A percentile compares a stretch with the other conserved stretches of the same genome.
These are phyloP conservation scores for Columba guinea DNA, from an alignment of 2,797 vertebrate species.

Conservation along the genomic window DNA sequence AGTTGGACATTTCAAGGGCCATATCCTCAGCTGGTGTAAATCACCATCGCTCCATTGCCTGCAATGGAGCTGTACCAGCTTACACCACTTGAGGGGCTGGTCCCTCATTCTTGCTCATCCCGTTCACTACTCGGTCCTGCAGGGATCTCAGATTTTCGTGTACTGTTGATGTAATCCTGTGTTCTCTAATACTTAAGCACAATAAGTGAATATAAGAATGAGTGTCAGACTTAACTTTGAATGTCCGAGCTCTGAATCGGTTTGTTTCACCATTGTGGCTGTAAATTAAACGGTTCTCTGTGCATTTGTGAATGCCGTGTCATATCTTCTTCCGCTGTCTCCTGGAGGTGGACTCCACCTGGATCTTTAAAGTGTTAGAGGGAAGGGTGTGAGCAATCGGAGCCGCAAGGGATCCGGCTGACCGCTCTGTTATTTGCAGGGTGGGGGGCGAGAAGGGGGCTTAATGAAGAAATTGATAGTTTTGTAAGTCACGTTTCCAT, in stretches of 20 bases:
- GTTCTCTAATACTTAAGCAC: constrained; percentile 71
- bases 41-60: constrained; percentile 4
- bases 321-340: constrained; percentile 62
- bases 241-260: constrained; percentile 69
- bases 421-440: neutral
- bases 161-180: constrained; percentile 58
- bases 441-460: neutral
- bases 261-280: constrained; percentile 73
- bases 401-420: neutral
- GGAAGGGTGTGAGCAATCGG: neutral
- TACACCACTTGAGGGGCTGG: constrained; percentile 71
- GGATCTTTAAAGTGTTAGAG: neutral
- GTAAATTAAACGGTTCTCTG: constrained; percentile 75
- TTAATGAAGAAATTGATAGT: neutral
- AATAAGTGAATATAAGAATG: constrained; percentile 70
- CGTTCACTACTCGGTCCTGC: constrained; percentile 10
- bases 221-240: constrained; percentile 74
- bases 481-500: neutral
- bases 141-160: constrained; percentile 56
- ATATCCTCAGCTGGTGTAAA: constrained; percentile 67
- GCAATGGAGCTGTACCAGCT: constrained; percentile 55
- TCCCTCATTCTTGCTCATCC: constrained; percentile 65
- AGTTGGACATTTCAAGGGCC: constrained; percentile 66
- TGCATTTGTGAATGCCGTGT: constrained; percentile 68
- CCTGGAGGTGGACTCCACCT: constrained; percentile 28